Evolutionary conservation across 2,113 vertebrate species (phyloP), one percentile per base, ranked within the genome.

Genomic region (Toxostoma redivivum): DNA sequence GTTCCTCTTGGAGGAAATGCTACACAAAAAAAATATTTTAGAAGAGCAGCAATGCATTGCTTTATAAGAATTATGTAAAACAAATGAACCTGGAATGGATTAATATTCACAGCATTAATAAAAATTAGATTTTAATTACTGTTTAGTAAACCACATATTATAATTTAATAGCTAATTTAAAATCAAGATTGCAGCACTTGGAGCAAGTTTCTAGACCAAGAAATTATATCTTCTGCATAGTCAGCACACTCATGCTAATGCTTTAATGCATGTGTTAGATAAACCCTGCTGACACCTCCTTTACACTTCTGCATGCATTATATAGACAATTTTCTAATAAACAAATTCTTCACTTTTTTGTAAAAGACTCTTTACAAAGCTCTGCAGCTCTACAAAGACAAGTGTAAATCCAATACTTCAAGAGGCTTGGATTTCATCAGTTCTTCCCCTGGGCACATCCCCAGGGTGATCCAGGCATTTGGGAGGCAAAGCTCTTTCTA

Each of bases 91-190:
- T 45, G 44, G 37, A 19, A 23, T 69, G 35, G 56, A 91, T 83
- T 88, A 53, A 91, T 76, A 76, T 45, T 73, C 86, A 51, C 62
- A 81, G 45, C 88, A 92, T 94, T 95, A 92, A 96, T 96, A 96
- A 81, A 94, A 94, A 95, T 95, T 88, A 86, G 71, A 45, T 77
- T 88, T 78, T 94, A 96, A 97, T 96, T 95, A 69, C 65, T 71
- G 28, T 94, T 88, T 92, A 92, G 67, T 88, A 96, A 74, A 50
- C 65, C 65, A 47, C 58, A 37, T 44, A 78, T 90, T 87, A 94
- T 91, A 94, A 58, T 94, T 94, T 82, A 70, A 48, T 56, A 87
- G 30, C 47, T 96, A 87, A 86, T 89, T 76, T 88, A n/a, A 81
- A 92, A 94, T 50, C 48, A 64, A 73, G 92, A 91, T 70, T 84